These are phyloP conservation scores for Diachasma alloeum DNA, from an alignment of 1,140 invertebrate species.

Conservation along the genomic window DNA sequence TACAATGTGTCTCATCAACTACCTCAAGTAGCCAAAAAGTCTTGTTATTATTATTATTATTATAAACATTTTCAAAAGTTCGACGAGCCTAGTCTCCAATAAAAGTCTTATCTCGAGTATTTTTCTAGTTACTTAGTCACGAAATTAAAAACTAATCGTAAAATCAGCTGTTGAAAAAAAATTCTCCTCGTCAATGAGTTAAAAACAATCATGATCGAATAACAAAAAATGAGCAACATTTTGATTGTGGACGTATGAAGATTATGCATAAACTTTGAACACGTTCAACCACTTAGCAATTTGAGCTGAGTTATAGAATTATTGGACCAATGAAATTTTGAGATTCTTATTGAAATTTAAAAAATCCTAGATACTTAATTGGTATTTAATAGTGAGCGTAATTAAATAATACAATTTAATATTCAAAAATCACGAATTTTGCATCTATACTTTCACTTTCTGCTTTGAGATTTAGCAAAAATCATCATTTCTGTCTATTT, in stretches of 20 bases:
- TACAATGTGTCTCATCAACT: conserved; percentile 39
- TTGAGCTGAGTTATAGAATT: conserved; percentile 12
- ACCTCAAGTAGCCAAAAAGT: not conserved
- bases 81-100: not conserved
- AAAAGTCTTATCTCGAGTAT: conserved; percentile 27
- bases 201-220: conserved; percentile 4
- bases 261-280: conserved; percentile 23
- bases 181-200: not conserved
- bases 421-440: not conserved
- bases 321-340: not conserved
- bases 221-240: conserved; percentile 13
- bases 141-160: not conserved
- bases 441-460: conserved; percentile 16
- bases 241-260: conserved; percentile 12
- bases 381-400: not conserved
- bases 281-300: conserved; percentile 18
- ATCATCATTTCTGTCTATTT: no score
- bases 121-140: conserved; percentile 11
- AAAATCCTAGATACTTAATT: not conserved
- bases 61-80: not conserved
- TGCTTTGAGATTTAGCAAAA: no score
- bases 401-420: not conserved
- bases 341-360: not conserved
- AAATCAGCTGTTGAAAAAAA: not conserved
- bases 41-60: conserved; percentile 1